Base-by-base conservation (phyloP, 37 sponge, comb jelly and placozoan genomes). In the Chondrosia reniformis region DNA sequence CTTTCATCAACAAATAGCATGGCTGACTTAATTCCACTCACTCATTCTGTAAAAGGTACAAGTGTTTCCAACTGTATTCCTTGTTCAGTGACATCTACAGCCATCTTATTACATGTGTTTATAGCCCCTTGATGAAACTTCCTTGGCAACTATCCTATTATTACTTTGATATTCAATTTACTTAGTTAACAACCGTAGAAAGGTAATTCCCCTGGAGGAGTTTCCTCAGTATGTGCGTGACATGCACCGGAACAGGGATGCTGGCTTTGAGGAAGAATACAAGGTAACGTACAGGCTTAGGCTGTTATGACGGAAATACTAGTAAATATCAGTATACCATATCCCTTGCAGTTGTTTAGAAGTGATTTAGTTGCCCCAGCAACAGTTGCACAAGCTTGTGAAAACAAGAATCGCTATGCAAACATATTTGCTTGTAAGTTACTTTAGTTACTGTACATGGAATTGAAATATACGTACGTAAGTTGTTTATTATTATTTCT, bases 221-320 rank as follows among this genome's bases (percentile, higher is more conserved):
- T 93, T 93, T 63, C 40, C 74, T 6, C 59, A 66, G 0, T 76
- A 89, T 67, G 93, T 93, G 15, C 41, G 45, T 25, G 55, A 63
- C 24, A 79, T 89, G 80, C 93, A 93, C 63, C 15, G 78, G 15
- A 66, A 86, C 74, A 82, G 80, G 32, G 86, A 93, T 75, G 82
- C 78, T 17, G 84, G 86, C 2, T 88, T 89, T 77, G 89, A 88
- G 45, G 41, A 40, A 38, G 90, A 85, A 72, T 93, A 83, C 73
- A 63, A 76, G 83, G 90, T 88, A 0, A 76, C 67, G 32, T 43
- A 24, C 59, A 36, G 37, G 31, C 33, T 5, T 28, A 25, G 56
- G 52, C 46, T 2, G 33, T 1, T 17, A 64, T 75, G 10, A 42
- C 13, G 21, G 55, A 22, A 28, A 7, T 72, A 19, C 30, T 25